phyloP scores from a whole-genome alignment of 2,113 vertebrate species.

The Malurus cyaneus region DNA sequence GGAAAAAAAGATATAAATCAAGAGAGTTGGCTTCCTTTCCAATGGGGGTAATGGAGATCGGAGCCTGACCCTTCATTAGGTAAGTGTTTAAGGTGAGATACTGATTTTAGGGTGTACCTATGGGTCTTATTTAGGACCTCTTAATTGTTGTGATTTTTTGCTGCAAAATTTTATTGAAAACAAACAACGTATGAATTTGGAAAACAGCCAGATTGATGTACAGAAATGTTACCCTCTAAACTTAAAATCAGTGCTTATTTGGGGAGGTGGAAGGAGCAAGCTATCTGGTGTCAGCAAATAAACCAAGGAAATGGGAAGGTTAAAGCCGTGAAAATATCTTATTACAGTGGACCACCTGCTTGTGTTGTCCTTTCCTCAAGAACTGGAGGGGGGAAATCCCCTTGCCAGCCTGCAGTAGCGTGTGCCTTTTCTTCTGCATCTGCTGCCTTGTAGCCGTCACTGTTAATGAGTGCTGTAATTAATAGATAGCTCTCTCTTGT shows the following conservation, averaged over 20 bases:
- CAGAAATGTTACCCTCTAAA: not conserved
- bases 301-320: conserved; percentile 54
- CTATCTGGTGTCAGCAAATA: conserved; percentile 3
- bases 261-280: not conserved
- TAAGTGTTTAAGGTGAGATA: not conserved
- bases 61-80: not conserved
- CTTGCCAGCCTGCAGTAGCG: conserved; percentile 26
- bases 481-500: conserved; percentile 88
- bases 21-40: not conserved
- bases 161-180: not conserved
- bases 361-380: conserved; percentile 49
- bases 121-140: not conserved
- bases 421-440: conserved; percentile 59
- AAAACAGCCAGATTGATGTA: not conserved
- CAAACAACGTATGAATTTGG: not conserved
- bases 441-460: conserved; percentile 77
- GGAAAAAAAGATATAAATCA: not conserved
- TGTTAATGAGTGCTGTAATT: conserved; percentile 92
- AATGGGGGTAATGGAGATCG: not conserved
- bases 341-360: conserved; percentile 34
- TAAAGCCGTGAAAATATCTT: conserved; percentile 38
- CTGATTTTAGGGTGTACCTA: not conserved
- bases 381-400: conserved; percentile 30
- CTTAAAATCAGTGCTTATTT: not conserved
- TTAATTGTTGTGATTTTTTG: not conserved